Evolutionary conservation across 2,888 invertebrate genomes (phyloP).

Genomic region (Dusona sp.): DNA sequence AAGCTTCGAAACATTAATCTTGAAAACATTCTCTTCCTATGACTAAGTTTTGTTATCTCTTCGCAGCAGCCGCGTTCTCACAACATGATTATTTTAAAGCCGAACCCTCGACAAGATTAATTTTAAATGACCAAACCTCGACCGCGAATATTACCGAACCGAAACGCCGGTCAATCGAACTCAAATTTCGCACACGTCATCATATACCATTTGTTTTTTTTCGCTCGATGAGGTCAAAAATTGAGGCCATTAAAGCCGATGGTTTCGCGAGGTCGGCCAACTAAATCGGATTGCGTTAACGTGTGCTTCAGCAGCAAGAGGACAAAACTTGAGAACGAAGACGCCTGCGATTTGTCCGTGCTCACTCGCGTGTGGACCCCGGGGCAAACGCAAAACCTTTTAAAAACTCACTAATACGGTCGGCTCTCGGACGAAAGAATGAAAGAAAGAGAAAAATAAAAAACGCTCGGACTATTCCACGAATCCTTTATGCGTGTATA

Average conservation of each 20-base stretch:
- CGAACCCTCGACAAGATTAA: neutral
- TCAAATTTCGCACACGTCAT: conserved; percentile 48
- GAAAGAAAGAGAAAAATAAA: neutral
- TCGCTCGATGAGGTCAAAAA: conserved; percentile 6
- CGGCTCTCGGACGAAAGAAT: conserved; percentile 64
- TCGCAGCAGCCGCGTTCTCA: neutral
- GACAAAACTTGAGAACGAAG: neutral
- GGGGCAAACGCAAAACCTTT: conserved; percentile 69
- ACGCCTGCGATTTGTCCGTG: conserved; percentile 7
- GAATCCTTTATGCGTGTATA: conserved; percentile 66
- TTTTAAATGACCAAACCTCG: neutral
- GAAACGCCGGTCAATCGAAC: conserved; percentile 41
- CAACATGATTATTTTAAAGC: neutral
- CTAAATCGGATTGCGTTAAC: conserved; percentile 29
- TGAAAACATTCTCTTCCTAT: conserved; percentile 6
- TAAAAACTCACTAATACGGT: conserved; percentile 60
- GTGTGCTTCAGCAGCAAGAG: conserved; percentile 37
- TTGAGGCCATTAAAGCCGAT: neutral
- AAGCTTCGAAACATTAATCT: conserved; percentile 4
- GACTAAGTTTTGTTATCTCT: neutral
- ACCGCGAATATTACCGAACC: conserved; percentile 18
- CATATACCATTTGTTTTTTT: neutral
- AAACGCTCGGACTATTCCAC: conserved; percentile 69
- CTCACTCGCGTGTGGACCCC: conserved; percentile 1
- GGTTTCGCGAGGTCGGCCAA: conserved; percentile 69